Percentiles rank a stretch among this genome's conserved stretches.
phyloP scores from a whole-genome alignment of 2,113 vertebrate genomes.

The Myxocyprinus asiaticus region DNA sequence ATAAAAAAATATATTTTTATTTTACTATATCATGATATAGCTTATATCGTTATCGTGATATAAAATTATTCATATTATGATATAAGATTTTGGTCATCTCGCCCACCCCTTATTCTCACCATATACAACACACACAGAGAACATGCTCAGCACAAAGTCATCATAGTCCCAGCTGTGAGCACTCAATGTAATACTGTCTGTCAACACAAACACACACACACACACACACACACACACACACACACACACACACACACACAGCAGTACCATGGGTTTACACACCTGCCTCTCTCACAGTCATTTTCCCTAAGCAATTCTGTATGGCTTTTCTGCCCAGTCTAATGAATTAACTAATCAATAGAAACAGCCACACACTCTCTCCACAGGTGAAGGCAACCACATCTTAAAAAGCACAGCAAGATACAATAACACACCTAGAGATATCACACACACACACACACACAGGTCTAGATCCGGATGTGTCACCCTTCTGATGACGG shows the following conservation, averaged over 20 bases:
- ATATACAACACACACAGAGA: background rate
- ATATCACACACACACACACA: background rate
- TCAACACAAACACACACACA: constrained; percentile 33
- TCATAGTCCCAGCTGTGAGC: constrained; percentile 43
- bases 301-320: constrained; percentile 23
- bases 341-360: constrained; percentile 31
- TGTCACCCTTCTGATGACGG: constrained; percentile 25
- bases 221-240: no score
- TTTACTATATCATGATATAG: no score
- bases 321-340: constrained; percentile 33
- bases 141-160: constrained; percentile 30
- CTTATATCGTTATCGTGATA: no score
- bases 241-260: no score
- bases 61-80: no score
- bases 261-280: constrained; percentile 13
- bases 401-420: constrained; percentile 9
- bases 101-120: background rate
- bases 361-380: constrained; percentile 2
- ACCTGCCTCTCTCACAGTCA: constrained; percentile 25
- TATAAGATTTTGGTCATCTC: no score
- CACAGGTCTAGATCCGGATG: constrained; percentile 23
- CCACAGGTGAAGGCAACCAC: constrained; percentile 1
- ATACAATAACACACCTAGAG: background rate
- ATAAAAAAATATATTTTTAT: no score
- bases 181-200: constrained; percentile 34